These are phyloP conservation scores for Cercocebus atys DNA, from an alignment of 2,113 vertebrate species.

Conservation along the genomic window DNA sequence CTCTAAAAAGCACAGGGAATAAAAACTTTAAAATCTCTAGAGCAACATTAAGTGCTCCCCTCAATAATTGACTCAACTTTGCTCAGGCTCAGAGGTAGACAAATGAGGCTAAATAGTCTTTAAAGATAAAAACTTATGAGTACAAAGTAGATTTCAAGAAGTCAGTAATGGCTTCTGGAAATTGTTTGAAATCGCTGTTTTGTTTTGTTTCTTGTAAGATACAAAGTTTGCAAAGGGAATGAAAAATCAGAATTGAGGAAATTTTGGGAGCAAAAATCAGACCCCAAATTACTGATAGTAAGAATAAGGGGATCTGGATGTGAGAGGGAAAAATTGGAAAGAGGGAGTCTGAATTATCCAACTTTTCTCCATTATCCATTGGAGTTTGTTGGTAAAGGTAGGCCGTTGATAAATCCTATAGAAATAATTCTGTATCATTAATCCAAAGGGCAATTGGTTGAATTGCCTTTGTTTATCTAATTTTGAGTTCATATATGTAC, in stretches of 20 bases:
- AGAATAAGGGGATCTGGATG: background rate
- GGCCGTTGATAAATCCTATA: background rate
- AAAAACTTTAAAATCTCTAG: background rate
- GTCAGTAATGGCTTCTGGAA: no score
- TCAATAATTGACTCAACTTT: constrained; percentile 2
- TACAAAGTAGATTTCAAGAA: constrained; percentile 5
- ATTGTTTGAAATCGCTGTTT: background rate
- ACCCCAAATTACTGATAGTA: background rate
- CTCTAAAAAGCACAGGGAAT: background rate
- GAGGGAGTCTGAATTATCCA: background rate
- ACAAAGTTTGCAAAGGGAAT: background rate
- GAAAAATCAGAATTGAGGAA: background rate
- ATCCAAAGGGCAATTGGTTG: background rate
- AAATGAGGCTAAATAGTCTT: background rate
- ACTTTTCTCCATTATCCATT: background rate
- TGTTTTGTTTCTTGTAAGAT: background rate
- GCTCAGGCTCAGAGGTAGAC: background rate
- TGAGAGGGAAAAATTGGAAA: background rate
- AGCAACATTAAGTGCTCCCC: background rate
- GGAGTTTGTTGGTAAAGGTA: background rate
- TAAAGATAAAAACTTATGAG: constrained; percentile 31
- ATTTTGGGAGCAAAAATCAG: background rate
- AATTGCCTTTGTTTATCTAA: constrained; percentile 20
- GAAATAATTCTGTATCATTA: background rate
- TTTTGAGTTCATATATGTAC: background rate